Base-by-base conservation (phyloP, 2,113 vertebrate species). In the Cyphomyrus plagiostoma region DNA sequence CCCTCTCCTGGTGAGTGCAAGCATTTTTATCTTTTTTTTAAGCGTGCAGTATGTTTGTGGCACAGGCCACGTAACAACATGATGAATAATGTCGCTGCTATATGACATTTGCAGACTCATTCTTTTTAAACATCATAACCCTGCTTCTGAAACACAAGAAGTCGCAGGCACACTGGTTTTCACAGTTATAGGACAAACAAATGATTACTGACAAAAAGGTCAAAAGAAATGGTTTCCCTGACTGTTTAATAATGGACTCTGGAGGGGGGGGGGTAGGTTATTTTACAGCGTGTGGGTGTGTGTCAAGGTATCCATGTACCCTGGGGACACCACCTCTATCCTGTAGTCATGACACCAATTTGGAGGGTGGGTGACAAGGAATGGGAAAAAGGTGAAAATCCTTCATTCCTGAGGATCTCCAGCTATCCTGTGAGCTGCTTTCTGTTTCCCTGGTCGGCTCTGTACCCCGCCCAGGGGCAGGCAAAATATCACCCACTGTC, bases 101-200 rank as follows among this genome's bases (percentile, higher is more conserved):
- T 42, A 83, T 82, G 88, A 89, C 88, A 89, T 87, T 56, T 87
- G 50, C 85, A 87, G 30, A 87, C 6, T 30, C 85, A 13, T 56
- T 70, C 53, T 7, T 30, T 87, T 53, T 56, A 35, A 87, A 53
- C 49, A 87, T 35, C 35, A 19, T 39, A 30, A 77, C 70, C 70
- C 35, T 19, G 49, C n/a, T 56, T 87, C 30, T 87, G 45, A 87
- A 87, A 86, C 26, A 53, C n/a, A 87, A 86, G 42, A 50, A 87
- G 39, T 19, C 26, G 13, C 50, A 19, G 85, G 85, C 17, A 5
- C 46, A 35, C 48, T 13, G 85, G 39, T 53, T 53, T 52, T 53
- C 46, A 48, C 46, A 35, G 49, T 87, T 53, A 87, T 26, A 52
- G 50, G 49, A 87, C 85, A 87, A 52, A 87, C 49, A 53, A 19